Evolutionary conservation across 2,888 invertebrate genomes (phyloP).

Genomic region (Mactromeris polynyma): DNA sequence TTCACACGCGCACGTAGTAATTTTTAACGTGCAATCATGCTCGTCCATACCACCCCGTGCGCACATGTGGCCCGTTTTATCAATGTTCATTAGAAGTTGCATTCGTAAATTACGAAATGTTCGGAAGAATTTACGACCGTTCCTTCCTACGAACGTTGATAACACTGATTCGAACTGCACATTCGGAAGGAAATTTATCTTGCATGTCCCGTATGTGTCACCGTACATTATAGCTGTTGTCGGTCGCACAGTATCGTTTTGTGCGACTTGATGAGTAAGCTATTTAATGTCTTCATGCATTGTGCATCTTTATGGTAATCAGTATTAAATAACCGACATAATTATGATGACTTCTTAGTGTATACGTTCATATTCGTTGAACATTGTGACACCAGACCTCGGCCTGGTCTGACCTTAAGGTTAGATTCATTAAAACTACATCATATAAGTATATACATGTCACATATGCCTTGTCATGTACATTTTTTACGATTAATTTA

Average conservation of each 20-base stretch:
- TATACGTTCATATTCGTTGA: not conserved
- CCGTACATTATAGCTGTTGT: not conserved
- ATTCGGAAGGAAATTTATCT: too few species aligned
- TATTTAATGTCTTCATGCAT: not conserved
- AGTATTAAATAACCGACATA: not conserved
- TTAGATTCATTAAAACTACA: not conserved
- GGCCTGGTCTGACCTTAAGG: not conserved
- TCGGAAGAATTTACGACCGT: too few species aligned
- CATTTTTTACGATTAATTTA: not conserved
- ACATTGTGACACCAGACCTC: not conserved
- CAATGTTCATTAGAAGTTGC: too few species aligned
- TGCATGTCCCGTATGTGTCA: not conserved
- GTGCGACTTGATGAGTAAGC: not conserved
- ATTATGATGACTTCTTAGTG: not conserved
- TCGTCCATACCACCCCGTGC: too few species aligned
- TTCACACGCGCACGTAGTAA: too few species aligned
- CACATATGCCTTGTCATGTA: not conserved
- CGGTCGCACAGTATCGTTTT: not conserved
- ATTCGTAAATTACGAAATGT: too few species aligned
- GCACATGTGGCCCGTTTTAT: too few species aligned
- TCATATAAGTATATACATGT: not conserved
- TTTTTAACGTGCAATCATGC: too few species aligned
- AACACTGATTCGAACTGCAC: too few species aligned
- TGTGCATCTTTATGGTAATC: not conserved
- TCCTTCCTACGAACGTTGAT: too few species aligned